Conservation (phyloP, 2,888 invertebrate genomes). For the Phortica okadai region DNA sequence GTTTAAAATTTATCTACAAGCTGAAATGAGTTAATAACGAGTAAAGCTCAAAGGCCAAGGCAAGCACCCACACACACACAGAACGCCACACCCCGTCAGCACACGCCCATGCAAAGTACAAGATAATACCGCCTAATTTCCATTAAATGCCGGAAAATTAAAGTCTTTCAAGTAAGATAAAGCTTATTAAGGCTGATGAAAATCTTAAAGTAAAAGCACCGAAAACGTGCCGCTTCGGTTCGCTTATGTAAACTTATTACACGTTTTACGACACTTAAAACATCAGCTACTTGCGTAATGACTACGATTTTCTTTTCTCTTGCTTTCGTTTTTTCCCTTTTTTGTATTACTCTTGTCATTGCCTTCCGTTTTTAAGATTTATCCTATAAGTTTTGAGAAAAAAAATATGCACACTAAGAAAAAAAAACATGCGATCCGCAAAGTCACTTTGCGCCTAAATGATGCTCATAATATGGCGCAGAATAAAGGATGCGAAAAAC, state of each 20-base stretch:
- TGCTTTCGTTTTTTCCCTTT: background rate
- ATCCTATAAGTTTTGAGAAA: background rate
- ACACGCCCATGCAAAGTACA: slow-evolving; percentile 1
- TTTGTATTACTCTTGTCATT: background rate
- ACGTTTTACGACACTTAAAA: background rate
- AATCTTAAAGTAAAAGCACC: slow-evolving; percentile 11
- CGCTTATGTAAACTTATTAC: background rate
- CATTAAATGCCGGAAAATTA: slow-evolving; percentile 30
- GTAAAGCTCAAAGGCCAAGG: background rate
- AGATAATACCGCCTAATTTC: slow-evolving; percentile 20
- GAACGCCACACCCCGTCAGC: background rate
- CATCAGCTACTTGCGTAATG: background rate
- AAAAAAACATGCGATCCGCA: background rate
- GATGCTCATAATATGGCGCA: slow-evolving; percentile 12
- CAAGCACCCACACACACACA: background rate
- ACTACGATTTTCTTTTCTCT: background rate
- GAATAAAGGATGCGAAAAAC: background rate
- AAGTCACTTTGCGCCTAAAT: slow-evolving; percentile 11
- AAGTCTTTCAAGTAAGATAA: slow-evolving; percentile 26
- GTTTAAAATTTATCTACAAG: background rate
- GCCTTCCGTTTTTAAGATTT: background rate
- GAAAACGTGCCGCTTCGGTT: background rate
- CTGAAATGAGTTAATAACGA: slow-evolving; percentile 15
- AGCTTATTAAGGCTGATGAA: slow-evolving; percentile 20
- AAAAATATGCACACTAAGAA: background rate